Conservation (phyloP, 2,888 invertebrate species). For the Heteropelma amictum region DNA sequence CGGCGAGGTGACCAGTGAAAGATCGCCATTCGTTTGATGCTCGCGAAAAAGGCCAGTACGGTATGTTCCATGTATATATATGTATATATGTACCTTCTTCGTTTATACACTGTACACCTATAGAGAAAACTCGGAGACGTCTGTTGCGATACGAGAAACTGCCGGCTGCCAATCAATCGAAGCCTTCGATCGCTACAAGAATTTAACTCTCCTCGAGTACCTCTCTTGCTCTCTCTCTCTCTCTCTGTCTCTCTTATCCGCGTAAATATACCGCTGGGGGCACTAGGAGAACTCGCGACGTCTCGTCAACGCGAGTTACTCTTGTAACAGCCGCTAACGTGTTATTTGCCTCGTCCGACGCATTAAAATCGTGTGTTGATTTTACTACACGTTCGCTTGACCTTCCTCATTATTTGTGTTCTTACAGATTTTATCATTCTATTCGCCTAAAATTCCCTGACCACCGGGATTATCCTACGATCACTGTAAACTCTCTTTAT, state of each 20-base stretch:
- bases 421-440: background rate
- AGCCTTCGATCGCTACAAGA: slow-evolving; percentile 40
- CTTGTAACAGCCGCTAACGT: slow-evolving; percentile 18
- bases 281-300: background rate
- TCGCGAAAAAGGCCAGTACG: slow-evolving; percentile 8
- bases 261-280: background rate
- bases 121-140: slow-evolving; percentile 20
- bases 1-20: slow-evolving; percentile 61
- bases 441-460: background rate
- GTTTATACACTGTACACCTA: background rate
- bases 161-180: slow-evolving; percentile 56
- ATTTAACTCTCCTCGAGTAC: slow-evolving; percentile 28
- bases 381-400: slow-evolving; percentile 48
- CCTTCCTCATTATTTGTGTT: slow-evolving; percentile 14
- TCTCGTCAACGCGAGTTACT: slow-evolving; percentile 37
- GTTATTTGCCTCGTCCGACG: slow-evolving; percentile 56
- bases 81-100: no score
- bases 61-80: background rate
- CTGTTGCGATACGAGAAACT: slow-evolving; percentile 42
- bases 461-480: background rate
- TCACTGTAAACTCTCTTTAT: background rate
- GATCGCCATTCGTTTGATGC: slow-evolving; percentile 58
- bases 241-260: background rate
- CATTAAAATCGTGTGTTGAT: slow-evolving; percentile 73
- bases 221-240: background rate